Base-by-base conservation (phyloP, 2,797 vertebrate species). In the Petrocephalus sullivani region DNA sequence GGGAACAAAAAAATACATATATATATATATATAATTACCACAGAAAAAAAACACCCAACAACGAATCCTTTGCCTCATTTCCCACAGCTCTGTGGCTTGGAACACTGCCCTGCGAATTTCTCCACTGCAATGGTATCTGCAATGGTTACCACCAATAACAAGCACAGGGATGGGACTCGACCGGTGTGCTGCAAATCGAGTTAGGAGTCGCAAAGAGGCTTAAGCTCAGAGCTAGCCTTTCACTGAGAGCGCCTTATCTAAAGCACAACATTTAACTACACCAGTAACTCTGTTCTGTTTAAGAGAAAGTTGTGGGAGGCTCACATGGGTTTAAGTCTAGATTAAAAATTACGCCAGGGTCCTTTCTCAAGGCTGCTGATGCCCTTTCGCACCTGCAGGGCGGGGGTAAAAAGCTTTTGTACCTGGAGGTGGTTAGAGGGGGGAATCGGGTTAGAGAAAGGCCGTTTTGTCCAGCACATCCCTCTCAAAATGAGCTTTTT, bases 391-490 rank as follows among this genome's bases (percentile, higher is more conserved):
- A 96, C 95, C 96, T 96, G 95, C 92, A 93, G 90, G 91, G 93
- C 93, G 93, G 95, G 95, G 91, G 82, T 95, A 95, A 96, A 86
- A 87, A 96, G 95, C 94, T 94, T 95, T 95, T 96, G 96, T 93
- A 93, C 94, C 96, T 96, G 94, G 94, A 96, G 96, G 93, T 95
- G 95, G 94, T 96, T 96, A 96, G 95, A 94, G 92, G 93, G 94
- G 95, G 96, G 95, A 95, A 96, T 96, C 95, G 94, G 95, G 96
- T 96, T 96, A 96, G 96, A 96, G 96, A 94, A 95, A 96, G 94
- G 92, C 95, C 23, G 56, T 54, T 85, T 8, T 91, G 91, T 90
- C 87, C 90, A 90, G 90, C 81, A 90, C 23, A 87, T 60, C 90
- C 88, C 90, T 90, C 91, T 90, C 90, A 90, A 91, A 92, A 92